Conservation (phyloP, 2,888 invertebrate species). For the Plagodis pulveraria region DNA sequence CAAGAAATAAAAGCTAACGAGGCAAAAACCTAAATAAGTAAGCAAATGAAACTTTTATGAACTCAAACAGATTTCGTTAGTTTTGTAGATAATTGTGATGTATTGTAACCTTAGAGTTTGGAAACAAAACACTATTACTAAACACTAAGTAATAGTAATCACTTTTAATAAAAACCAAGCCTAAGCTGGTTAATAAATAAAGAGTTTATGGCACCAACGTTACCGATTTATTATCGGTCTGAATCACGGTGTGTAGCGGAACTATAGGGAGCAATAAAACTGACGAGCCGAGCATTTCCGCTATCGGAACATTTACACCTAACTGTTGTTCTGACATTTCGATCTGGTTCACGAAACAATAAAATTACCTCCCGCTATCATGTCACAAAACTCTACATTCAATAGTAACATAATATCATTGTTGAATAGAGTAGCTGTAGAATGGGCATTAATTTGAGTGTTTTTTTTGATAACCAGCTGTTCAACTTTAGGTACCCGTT, state of each 20-base stretch:
- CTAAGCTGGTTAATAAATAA: too few species aligned
- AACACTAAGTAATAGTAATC: too few species aligned
- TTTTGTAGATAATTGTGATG: too few species aligned
- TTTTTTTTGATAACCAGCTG: slow-evolving; percentile 23
- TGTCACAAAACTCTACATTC: slow-evolving; percentile 55
- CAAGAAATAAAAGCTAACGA: too few species aligned
- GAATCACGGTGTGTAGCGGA: slow-evolving; percentile 35
- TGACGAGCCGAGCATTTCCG: slow-evolving; percentile 59
- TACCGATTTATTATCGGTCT: slow-evolving; percentile 1
- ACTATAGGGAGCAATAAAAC: slow-evolving; percentile 50
- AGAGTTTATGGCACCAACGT: neutral
- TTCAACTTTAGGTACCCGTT: slow-evolving; percentile 19
- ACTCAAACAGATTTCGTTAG: too few species aligned
- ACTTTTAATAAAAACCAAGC: too few species aligned
- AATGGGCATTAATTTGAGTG: slow-evolving; percentile 12
- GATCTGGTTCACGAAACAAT: slow-evolving; percentile 80
- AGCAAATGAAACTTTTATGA: too few species aligned
- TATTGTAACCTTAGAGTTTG: too few species aligned
- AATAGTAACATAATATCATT: slow-evolving; percentile 45
- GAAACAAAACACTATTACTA: too few species aligned
- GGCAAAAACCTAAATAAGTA: too few species aligned
- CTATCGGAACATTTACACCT: slow-evolving; percentile 70
- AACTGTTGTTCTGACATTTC: slow-evolving; percentile 73
- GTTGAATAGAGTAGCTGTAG: slow-evolving; percentile 47
- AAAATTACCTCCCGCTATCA: slow-evolving; percentile 64